These are phyloP conservation scores for Cyprinodon brontotheroides DNA, from an alignment of 2,113 vertebrate species.

Conservation along the genomic window DNA sequence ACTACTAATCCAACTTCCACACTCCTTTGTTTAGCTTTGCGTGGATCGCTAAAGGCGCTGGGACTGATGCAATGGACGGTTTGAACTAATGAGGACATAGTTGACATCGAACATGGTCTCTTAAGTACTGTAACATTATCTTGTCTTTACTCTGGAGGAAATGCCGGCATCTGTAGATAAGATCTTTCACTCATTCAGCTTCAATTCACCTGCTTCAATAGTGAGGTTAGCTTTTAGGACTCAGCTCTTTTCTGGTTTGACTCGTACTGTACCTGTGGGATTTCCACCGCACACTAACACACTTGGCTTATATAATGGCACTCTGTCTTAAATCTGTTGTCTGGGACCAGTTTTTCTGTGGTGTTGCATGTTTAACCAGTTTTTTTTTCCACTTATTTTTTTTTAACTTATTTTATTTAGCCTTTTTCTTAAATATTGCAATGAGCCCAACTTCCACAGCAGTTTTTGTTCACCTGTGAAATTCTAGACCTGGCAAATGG, in stretches of 20 bases:
- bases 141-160: slow-evolving; percentile 10
- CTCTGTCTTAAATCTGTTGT: slow-evolving; percentile 50
- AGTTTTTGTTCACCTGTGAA: slow-evolving; percentile 40
- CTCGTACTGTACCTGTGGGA: slow-evolving; percentile 9
- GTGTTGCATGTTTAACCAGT: slow-evolving; percentile 31
- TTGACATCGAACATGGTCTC: slow-evolving; percentile 10
- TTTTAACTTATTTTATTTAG: slow-evolving; percentile 31
- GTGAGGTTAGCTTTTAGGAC: slow-evolving; percentile 21
- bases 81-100: neutral
- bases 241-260: slow-evolving; percentile 10
- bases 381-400: neutral
- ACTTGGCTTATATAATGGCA: slow-evolving; percentile 24
- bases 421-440: slow-evolving; percentile 17
- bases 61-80: slow-evolving; percentile 17
- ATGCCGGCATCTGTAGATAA: neutral
- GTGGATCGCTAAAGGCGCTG: slow-evolving; percentile 28
- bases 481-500: slow-evolving; percentile 45
- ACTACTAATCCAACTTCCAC: neutral
- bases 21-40: slow-evolving; percentile 8
- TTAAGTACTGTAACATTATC: slow-evolving; percentile 50
- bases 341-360: slow-evolving; percentile 48
- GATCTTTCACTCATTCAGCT: slow-evolving; percentile 3
- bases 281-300: slow-evolving; percentile 13
- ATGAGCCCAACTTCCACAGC: slow-evolving; percentile 48
- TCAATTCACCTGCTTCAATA: neutral